Conservation (phyloP, 2,888 invertebrate genomes). For the Aphelenchoides bicaudatus region DNA sequence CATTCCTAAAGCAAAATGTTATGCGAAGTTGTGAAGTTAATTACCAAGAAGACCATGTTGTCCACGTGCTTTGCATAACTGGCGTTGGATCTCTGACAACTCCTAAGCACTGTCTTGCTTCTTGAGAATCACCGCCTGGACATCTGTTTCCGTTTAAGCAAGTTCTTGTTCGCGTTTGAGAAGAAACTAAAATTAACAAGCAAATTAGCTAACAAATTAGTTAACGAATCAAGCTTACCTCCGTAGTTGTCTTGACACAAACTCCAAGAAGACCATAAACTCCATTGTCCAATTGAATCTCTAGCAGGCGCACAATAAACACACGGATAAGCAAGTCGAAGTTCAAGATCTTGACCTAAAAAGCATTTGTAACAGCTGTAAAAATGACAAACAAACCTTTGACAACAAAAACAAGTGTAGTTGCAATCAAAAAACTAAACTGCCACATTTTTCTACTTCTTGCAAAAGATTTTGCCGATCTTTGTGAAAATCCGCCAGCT, state of each 20-base stretch:
- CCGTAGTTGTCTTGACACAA: conserved; percentile 6
- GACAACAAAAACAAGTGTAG: too few relatives aligned
- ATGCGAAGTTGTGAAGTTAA: not conserved
- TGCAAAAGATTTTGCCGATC: too few relatives aligned
- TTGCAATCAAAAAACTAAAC: too few relatives aligned
- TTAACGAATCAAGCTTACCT: not conserved
- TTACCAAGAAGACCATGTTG: conserved; percentile 3
- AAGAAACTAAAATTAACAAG: not conserved
- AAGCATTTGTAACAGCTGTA: not conserved
- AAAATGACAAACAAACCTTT: not conserved
- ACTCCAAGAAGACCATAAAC: not conserved
- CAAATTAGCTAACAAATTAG: not conserved
- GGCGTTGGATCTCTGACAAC: conserved; percentile 2
- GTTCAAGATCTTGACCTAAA: conserved; percentile 5
- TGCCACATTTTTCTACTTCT: too few relatives aligned
- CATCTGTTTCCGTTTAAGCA: not conserved
- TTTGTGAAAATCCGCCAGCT: too few relatives aligned
- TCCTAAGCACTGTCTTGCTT: conserved; percentile 4
- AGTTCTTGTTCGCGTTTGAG: not conserved
- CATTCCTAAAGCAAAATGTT: not conserved
- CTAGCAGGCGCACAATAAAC: not conserved
- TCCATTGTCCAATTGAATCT: conserved; percentile 4
- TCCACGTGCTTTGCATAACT: not conserved
- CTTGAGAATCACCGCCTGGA: conserved; percentile 3
- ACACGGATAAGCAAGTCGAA: conserved; percentile 7